Evolutionary conservation across 2,888 invertebrate species (phyloP), one percentile per base, ranked within the genome.

Genomic region (Metalampra italica): DNA sequence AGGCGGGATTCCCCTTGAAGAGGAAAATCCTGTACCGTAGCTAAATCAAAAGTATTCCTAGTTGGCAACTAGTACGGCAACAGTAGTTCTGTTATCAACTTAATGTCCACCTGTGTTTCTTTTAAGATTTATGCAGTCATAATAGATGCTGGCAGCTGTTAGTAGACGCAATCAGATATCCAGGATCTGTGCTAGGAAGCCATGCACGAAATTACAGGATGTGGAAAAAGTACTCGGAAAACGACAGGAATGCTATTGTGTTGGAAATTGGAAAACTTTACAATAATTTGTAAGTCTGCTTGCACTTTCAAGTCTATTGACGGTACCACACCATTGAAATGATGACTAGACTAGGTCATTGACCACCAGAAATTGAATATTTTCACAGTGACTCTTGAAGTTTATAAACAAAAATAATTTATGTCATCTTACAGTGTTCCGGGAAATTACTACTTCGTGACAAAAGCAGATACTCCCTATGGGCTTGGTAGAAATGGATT

Each of bases 51-150:
- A n/a, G n/a, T n/a, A n/a, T n/a, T n/a, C n/a, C n/a, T n/a, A n/a
- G n/a, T n/a, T n/a, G n/a, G n/a, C n/a, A n/a, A n/a, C n/a, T n/a
- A n/a, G n/a, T n/a, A n/a, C n/a, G n/a, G n/a, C n/a, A n/a, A n/a
- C n/a, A n/a, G n/a, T n/a, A n/a, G 5, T 22, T 22, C 22, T 22
- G 22, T 5, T 22, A 22, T 3, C 22, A 22, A 22, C 5, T 22
- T 22, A 22, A 5, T 3, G 2, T 22, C 22, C 3, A 5, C 2
- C 22, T 5, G 5, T 22, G 22, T 22, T 22, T 22, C 5, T 22
- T 47, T 45, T 29, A 59, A 88, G 88, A 87, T 66, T 63, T 87
- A 49, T 88, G 88, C 57, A 82, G 68, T 50, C 88, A 88, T 55
- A 72, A 88, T 50, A 68, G 78, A 53, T 64, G 77, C 48, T 87